Evolutionary conservation across 2,797 vertebrate genomes (phyloP), one percentile per base, ranked within the genome.

Genomic region (Halcyon leucocephala): DNA sequence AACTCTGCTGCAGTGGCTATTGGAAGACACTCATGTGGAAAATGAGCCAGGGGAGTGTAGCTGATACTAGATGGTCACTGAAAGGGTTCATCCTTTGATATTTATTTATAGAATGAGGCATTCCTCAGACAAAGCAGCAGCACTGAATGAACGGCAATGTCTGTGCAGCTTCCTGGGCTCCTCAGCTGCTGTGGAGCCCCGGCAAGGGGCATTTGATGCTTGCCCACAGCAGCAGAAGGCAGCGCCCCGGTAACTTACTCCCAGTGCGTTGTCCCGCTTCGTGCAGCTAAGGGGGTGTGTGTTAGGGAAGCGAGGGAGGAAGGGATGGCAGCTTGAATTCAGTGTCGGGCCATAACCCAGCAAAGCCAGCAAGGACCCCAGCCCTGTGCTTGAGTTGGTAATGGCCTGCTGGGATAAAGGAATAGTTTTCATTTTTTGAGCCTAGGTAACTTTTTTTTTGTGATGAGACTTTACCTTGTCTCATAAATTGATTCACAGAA

Each of bases 201-300:
- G 33, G 31, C 29, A 20, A 57, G 54, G 13, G 22, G 54, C 12
- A 14, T 31, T 28, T 35, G 33, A 35, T 35, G 33, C 28, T 54
- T 8, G 31, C 20, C 20, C 31, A 57, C 31, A 22, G 10, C 20
- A 29, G 54, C 54, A 33, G 54, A 57, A 57, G 25, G 18, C 2
- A 58, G 19, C 7, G 78, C 42, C 3, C 82, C 1, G 5, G 0
- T 19, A 24, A 35, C 16, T 35, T 54, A 1, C 5, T 81, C 69
- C 54, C 20, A 4, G 24, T 66, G 82, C 35, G 41, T 55, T 31
- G 19, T n/a, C 17, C 48, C 1, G 5, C 66, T 71, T 14, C 15
- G 0, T 1, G 1, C 0, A 0, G 55, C 61, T 12, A 22, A 37
- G n/a, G 28, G 73, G 13, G 2, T 10, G 35, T 42, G 64, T 7